Conservation (phyloP, 2,888 invertebrate genomes). For the Hemaris fuciformis region DNA sequence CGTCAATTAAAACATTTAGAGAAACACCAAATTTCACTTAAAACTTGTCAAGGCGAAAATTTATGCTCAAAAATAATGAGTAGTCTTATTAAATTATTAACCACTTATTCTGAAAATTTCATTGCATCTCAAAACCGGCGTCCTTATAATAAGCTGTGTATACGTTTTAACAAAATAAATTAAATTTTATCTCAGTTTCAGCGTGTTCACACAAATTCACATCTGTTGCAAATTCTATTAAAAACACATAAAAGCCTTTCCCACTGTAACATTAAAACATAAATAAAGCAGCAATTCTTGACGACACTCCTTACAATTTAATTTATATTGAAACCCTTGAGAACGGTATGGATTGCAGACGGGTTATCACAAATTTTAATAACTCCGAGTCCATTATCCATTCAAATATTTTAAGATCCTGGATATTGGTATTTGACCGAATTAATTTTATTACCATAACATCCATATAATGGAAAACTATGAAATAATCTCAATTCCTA, state of each 20-base stretch:
- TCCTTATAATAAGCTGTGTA: not conserved
- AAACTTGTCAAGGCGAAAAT: not conserved
- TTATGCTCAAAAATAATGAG: not conserved
- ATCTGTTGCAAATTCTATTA: constrained; percentile 17
- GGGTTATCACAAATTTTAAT: no score
- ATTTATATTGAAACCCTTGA: no score
- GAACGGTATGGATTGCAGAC: no score
- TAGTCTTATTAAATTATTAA: not conserved
- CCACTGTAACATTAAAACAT: not conserved
- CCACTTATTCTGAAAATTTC: not conserved
- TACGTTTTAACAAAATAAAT: constrained; percentile 12
- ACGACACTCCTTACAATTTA: no score
- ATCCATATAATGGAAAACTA: no score
- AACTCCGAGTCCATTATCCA: no score
- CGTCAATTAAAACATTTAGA: not conserved
- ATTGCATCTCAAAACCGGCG: not conserved
- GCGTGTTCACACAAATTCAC: not conserved
- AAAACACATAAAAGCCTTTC: constrained; percentile 16
- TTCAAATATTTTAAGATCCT: no score
- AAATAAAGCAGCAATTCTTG: not conserved
- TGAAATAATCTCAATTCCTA: no score
- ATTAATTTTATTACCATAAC: no score
- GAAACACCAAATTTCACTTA: not conserved
- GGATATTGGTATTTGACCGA: no score
- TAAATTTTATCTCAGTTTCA: constrained; percentile 12